These are phyloP conservation scores for Polyergus mexicanus DNA, from an alignment of 1,140 invertebrate species.

Conservation along the genomic window DNA sequence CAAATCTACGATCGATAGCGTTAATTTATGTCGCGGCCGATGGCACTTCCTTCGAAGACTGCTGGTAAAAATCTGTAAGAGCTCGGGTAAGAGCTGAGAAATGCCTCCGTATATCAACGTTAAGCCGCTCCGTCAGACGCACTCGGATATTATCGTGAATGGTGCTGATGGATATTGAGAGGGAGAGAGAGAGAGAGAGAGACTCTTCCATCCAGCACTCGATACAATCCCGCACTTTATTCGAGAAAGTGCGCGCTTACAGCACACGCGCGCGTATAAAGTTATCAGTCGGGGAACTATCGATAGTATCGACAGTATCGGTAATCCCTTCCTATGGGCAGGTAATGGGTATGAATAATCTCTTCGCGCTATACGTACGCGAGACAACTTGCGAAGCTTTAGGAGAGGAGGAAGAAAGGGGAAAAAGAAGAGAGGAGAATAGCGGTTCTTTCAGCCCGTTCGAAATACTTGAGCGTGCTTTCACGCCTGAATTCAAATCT, in stretches of 20 bases:
- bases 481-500: conserved; percentile 36
- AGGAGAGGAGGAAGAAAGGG: neutral
- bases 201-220: conserved; percentile 72
- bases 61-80: conserved; percentile 72
- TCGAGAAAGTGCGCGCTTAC: conserved; percentile 9
- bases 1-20: conserved; percentile 62
- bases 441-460: conserved; percentile 9
- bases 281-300: conserved; percentile 33
- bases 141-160: conserved; percentile 77
- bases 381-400: neutral
- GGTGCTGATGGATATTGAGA: conserved; percentile 74
- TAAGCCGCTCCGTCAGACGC: conserved; percentile 73
- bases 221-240: conserved; percentile 64
- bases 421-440: conserved; percentile 12
- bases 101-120: conserved; percentile 78
- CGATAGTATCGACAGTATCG: conserved; percentile 44
- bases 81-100: conserved; percentile 70
- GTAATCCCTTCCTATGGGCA: conserved; percentile 27
- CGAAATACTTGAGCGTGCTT: conserved; percentile 25
- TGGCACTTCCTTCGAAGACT: conserved; percentile 46
- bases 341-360: conserved; percentile 42
- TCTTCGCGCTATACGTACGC: neutral
- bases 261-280: conserved; percentile 10
- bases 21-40: conserved; percentile 58
- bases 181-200: conserved; percentile 9